Evolutionary conservation across 2,888 invertebrate genomes (phyloP).

Genomic region (Watsonalla binaria): DNA sequence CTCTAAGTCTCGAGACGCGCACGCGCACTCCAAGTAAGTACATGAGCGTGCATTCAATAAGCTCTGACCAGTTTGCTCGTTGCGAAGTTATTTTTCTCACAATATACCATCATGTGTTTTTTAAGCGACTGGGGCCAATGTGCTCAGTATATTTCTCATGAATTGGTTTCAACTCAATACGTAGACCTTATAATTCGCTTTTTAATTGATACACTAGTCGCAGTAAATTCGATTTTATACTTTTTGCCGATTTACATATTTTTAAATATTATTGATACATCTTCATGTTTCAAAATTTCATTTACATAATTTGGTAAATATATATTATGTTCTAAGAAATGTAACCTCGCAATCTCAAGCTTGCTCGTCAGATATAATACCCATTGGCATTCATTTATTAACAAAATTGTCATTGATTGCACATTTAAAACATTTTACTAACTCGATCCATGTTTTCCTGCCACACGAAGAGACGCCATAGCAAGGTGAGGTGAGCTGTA

Average conservation of each 20-base stretch:
- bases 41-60: slow-evolving; percentile 48
- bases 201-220: too few relatives aligned
- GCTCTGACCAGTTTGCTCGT: slow-evolving; percentile 39
- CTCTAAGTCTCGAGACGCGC: slow-evolving; percentile 75
- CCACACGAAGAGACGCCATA: slow-evolving; percentile 51
- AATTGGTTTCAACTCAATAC: too few relatives aligned
- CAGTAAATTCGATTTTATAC: too few relatives aligned
- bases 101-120: neutral
- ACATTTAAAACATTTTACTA: slow-evolving; percentile 41
- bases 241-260: too few relatives aligned
- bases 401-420: slow-evolving; percentile 54
- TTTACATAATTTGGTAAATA: too few relatives aligned
- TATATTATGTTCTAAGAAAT: slow-evolving; percentile 15
- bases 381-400: slow-evolving; percentile 39
- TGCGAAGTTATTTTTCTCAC: slow-evolving; percentile 35
- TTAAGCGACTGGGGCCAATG: neutral
- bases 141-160: too few relatives aligned
- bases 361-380: slow-evolving; percentile 41
- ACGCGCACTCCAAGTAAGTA: slow-evolving; percentile 58
- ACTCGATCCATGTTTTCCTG: slow-evolving; percentile 56
- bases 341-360: slow-evolving; percentile 36
- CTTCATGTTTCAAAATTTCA: too few relatives aligned
- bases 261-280: too few relatives aligned
- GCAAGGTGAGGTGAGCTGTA: slow-evolving; percentile 58
- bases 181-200: too few relatives aligned